A percentile compares a stretch with the other conserved stretches of the same genome.
These are phyloP conservation scores for Urocynchramus pylzowi DNA, from an alignment of 2,113 vertebrate species.

Conservation along the genomic window DNA sequence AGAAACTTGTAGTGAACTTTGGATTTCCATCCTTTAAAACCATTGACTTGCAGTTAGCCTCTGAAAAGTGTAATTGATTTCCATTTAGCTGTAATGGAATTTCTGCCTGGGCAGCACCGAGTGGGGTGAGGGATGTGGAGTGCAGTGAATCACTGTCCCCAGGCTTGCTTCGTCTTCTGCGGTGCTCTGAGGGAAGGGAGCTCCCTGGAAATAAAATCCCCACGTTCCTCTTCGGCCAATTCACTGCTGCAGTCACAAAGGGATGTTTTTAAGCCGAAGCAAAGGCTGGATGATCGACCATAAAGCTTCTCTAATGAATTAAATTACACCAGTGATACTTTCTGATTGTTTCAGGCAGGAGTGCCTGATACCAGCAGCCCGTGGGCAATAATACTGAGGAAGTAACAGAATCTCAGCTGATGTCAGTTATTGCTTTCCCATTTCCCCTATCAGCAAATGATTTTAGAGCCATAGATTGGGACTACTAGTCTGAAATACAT, in stretches of 20 bases:
- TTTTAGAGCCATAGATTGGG: not conserved
- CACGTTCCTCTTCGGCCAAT: not conserved
- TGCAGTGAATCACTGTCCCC: not conserved
- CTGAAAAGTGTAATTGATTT: slow-evolving; percentile 27
- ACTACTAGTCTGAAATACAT: not conserved
- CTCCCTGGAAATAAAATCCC: not conserved
- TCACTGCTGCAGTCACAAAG: not conserved
- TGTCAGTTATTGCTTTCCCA: not conserved
- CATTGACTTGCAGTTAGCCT: not conserved
- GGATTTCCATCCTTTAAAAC: slow-evolving; percentile 3
- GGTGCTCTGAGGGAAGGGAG: not conserved
- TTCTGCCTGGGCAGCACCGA: not conserved
- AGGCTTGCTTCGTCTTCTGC: not conserved
- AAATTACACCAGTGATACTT: not conserved
- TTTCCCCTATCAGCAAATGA: not conserved
- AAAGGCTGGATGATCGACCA: not conserved
- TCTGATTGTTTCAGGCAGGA: not conserved
- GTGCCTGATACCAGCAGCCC: not conserved
- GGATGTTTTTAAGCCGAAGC: not conserved
- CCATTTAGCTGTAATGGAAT: not conserved
- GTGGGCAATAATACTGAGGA: not conserved
- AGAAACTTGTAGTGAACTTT: not conserved
- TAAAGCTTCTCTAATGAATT: not conserved
- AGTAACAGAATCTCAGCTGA: not conserved
- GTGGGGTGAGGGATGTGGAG: not conserved